These are phyloP conservation scores for Brenthis ino DNA, from an alignment of 2,888 invertebrate species.

Conservation along the genomic window DNA sequence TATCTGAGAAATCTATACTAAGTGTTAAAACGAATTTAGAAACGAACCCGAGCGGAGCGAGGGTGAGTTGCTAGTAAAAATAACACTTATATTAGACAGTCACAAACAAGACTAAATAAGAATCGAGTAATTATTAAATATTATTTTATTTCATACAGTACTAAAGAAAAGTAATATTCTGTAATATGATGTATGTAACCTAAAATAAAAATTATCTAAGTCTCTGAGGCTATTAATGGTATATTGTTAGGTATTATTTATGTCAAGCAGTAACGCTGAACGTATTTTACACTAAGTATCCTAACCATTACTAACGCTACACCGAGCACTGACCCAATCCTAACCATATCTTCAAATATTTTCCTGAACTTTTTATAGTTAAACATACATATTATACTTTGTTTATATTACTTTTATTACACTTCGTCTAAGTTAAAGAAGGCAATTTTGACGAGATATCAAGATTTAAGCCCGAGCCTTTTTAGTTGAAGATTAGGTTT, in stretches of 20 bases:
- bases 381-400: background rate
- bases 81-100: too few relatives aligned
- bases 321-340: slow-evolving; percentile 28
- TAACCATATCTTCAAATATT: background rate
- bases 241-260: slow-evolving; percentile 8
- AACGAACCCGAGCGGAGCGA: too few relatives aligned
- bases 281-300: slow-evolving; percentile 26
- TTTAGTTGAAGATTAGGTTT: too few relatives aligned
- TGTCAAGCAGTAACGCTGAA: slow-evolving; percentile 9
- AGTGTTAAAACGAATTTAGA: too few relatives aligned
- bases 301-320: background rate
- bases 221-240: slow-evolving; percentile 7
- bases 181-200: background rate
- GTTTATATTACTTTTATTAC: background rate
- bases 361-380: background rate
- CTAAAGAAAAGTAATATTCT: background rate
- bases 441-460: too few relatives aligned
- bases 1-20: too few relatives aligned
- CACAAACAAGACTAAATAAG: background rate
- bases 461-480: too few relatives aligned
- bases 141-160: background rate
- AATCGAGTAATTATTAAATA: background rate
- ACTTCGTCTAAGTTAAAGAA: too few relatives aligned
- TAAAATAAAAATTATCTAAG: slow-evolving; percentile 7
- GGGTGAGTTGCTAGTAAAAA: too few relatives aligned